Base-by-base conservation (phyloP, 2,797 vertebrate species). In the Galagoides demidoff region DNA sequence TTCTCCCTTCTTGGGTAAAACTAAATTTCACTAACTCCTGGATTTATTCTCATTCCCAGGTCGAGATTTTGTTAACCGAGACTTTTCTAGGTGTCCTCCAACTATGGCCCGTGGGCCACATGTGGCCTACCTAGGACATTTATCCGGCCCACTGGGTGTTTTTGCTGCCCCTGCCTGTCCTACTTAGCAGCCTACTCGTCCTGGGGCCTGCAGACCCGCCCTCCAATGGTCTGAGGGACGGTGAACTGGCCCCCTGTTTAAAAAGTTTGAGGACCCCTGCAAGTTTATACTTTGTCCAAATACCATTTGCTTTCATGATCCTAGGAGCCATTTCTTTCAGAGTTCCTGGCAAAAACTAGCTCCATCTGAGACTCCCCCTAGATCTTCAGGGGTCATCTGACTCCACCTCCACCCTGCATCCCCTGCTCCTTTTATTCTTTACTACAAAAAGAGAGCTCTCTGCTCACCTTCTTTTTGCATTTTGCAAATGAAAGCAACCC, bases 241-340 rank as follows among this genome's bases (percentile, higher is more conserved):
- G 39, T 7, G 39, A 43, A 43, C 39, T 43, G 39, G 6, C 39
- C 39, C 39, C 39, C 39, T 43, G 39, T 43, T 43, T 43, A 43
- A 43, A 43, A 43, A 43, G 39, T 7, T 43, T 43, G 39, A 43
- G 39, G 39, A 43, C 39, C 39, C 39, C 39, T 43, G 6, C 6
- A 43, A 43, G 39, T 43, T 92, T 84, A 55, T n/a, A 76, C 27
- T 79, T 92, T 57, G 20, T 61, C 39, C 88, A 92, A 89, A 37
- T 77, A 23, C 14, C 43, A 74, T 90, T 96, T 94, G 12, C 29
- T 90, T 95, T 94, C 17, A 94, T 73, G 74, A 34, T 94, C 82
- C 73, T 31, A 74, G 34, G 81, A 87, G 78, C 63, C 5, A 49
- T 74, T 92, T 91, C 31, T 31, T 55, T 85, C 12, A 49, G 63